Conservation (phyloP, 2,888 invertebrate species). For the Encarsia formosa region DNA sequence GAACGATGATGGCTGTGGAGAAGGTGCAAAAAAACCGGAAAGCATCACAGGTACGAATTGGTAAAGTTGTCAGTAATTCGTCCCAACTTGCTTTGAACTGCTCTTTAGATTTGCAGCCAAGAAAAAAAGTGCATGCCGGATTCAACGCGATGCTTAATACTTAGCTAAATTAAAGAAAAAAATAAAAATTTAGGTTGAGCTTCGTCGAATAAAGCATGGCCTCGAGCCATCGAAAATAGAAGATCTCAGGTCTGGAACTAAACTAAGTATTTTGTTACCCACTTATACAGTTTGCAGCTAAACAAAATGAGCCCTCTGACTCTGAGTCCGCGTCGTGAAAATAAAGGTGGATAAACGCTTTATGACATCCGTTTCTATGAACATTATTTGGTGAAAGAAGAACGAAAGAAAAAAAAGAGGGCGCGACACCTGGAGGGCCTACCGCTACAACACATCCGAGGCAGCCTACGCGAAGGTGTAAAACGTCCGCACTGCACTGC, state of each 20-base stretch:
- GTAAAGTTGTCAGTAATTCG: slow-evolving; percentile 48
- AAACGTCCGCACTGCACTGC: slow-evolving; percentile 1
- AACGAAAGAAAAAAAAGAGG: neutral
- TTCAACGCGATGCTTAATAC: too few relatives aligned
- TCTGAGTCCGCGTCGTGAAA: neutral
- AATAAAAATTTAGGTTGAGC: too few relatives aligned
- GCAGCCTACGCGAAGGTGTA: slow-evolving; percentile 5
- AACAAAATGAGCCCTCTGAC: neutral
- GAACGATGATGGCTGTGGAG: slow-evolving; percentile 25
- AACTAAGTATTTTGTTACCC: slow-evolving; percentile 10
- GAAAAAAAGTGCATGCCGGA: too few relatives aligned
- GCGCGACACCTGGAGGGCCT: slow-evolving; percentile 1
- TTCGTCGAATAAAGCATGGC: too few relatives aligned
- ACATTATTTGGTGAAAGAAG: too few relatives aligned
- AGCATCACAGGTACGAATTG: slow-evolving; percentile 34
- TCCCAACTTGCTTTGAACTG: slow-evolving; percentile 43
- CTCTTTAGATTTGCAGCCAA: too few relatives aligned
- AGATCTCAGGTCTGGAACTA: neutral
- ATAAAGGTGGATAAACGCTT: too few relatives aligned
- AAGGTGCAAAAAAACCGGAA: slow-evolving; percentile 20
- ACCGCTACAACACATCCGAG: neutral
- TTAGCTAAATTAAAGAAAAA: too few relatives aligned
- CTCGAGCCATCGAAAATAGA: too few relatives aligned
- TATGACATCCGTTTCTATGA: neutral
- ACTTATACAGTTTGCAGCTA: neutral